Percentiles rank a stretch among this genome's conserved stretches.
These are phyloP conservation scores for Chymomyza costata DNA, from an alignment of 1,140 invertebrate genomes.

Conservation along the genomic window DNA sequence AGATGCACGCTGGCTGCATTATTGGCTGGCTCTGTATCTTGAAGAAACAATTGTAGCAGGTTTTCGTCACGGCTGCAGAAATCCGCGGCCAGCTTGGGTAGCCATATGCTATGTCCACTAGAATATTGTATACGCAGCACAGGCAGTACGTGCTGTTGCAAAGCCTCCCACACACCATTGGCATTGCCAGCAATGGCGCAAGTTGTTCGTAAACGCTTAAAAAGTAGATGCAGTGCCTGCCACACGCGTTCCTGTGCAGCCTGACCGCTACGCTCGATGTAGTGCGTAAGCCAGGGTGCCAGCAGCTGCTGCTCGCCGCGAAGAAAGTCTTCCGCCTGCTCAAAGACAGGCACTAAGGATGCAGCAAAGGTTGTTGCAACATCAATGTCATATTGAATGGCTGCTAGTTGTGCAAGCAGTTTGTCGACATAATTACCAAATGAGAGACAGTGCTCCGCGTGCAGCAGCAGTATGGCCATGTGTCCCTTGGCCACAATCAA, in stretches of 20 bases:
- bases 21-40: conserved; percentile 38
- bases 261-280: conserved; percentile 53
- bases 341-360: conserved; percentile 44
- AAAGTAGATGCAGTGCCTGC: conserved; percentile 53
- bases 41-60: conserved; percentile 33
- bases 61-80: conserved; percentile 41
- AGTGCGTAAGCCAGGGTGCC: conserved; percentile 60
- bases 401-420: conserved; percentile 47
- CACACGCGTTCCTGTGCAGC: conserved; percentile 61
- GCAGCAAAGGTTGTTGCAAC: conserved; percentile 45
- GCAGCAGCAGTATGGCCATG: conserved; percentile 61
- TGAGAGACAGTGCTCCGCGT: conserved; percentile 38
- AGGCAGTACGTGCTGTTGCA: conserved; percentile 60
- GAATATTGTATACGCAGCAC: conserved; percentile 52
- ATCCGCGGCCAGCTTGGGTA: conserved; percentile 58
- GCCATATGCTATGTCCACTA: conserved; percentile 44
- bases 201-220: conserved; percentile 26
- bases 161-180: conserved; percentile 27
- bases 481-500: conserved; percentile 61
- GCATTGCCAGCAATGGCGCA: conserved; percentile 1
- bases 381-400: conserved; percentile 51
- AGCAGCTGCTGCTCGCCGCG: conserved; percentile 63
- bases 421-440: conserved; percentile 58
- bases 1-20: conserved; percentile 53
- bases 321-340: conserved; percentile 48